Evolutionary conservation across 2,113 vertebrate genomes (phyloP).

Genomic region (Elephas maximus): DNA sequence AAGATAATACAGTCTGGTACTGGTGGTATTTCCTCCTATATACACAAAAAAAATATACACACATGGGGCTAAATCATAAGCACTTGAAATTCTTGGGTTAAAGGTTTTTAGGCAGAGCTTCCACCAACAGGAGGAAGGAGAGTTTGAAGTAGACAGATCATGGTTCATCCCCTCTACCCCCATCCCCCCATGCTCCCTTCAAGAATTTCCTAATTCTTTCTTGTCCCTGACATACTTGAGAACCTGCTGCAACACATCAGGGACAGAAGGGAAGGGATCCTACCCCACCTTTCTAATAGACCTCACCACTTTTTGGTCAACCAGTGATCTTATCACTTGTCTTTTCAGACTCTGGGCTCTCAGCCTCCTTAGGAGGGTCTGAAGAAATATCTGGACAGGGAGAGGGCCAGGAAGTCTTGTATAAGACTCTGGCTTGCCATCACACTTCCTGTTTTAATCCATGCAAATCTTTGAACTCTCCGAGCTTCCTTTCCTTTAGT

Average conservation of each 20-base stretch:
- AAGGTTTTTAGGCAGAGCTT: background rate
- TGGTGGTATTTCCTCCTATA: background rate
- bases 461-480: conserved; percentile 55
- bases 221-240: background rate
- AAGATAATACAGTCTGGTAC: background rate
- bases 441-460: background rate
- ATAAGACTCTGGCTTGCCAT: background rate
- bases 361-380: conserved; percentile 19
- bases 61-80: background rate
- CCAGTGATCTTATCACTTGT: background rate
- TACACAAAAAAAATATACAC: too few species aligned
- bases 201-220: background rate
- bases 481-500: background rate
- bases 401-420: background rate
- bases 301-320: background rate
- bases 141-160: background rate
- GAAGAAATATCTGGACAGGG: conserved; percentile 48
- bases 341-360: background rate
- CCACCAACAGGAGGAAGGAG: background rate
- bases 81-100: background rate
- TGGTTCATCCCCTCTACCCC: background rate
- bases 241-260: conserved; percentile 45
- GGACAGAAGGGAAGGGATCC: background rate
- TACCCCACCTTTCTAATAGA: background rate
- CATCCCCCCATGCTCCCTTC: background rate